These are phyloP conservation scores for Thinocorus orbignyianus DNA, from an alignment of 2,113 vertebrate species.

Conservation along the genomic window DNA sequence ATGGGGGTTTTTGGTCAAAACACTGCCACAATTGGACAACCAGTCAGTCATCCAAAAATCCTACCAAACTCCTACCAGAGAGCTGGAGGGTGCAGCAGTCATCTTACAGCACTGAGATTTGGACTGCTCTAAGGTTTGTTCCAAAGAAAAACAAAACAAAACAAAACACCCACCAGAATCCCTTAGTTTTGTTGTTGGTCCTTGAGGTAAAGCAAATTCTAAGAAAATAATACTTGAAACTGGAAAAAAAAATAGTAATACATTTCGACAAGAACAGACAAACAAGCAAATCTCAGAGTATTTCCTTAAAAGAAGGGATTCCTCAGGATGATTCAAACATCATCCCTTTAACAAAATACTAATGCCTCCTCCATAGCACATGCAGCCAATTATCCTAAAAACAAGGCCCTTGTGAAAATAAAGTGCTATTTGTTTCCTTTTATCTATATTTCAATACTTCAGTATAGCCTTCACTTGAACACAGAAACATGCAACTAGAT, in stretches of 20 bases:
- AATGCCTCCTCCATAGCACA: not conserved
- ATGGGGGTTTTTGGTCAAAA: not conserved
- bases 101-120: not conserved
- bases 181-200: not conserved
- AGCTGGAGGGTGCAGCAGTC: not conserved
- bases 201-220: not conserved
- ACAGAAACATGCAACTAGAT: not conserved
- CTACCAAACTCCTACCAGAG: not conserved
- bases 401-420: slow-evolving; percentile 53
- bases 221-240: not conserved
- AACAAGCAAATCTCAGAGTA: not conserved
- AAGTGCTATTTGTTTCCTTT: slow-evolving; percentile 65
- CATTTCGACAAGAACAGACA: not conserved
- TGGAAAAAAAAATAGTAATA: not conserved
- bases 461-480: not conserved
- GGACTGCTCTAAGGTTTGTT: not conserved
- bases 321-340: not conserved
- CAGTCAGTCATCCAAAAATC: not conserved
- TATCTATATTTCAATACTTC: not conserved
- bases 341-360: not conserved
- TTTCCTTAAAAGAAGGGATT: not conserved
- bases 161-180: not conserved
- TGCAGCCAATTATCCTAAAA: slow-evolving; percentile 9
- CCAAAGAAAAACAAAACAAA: not conserved
- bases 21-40: not conserved